Conservation (phyloP, 2,797 vertebrate genomes). For the Rhadinocentrus ornatus region DNA sequence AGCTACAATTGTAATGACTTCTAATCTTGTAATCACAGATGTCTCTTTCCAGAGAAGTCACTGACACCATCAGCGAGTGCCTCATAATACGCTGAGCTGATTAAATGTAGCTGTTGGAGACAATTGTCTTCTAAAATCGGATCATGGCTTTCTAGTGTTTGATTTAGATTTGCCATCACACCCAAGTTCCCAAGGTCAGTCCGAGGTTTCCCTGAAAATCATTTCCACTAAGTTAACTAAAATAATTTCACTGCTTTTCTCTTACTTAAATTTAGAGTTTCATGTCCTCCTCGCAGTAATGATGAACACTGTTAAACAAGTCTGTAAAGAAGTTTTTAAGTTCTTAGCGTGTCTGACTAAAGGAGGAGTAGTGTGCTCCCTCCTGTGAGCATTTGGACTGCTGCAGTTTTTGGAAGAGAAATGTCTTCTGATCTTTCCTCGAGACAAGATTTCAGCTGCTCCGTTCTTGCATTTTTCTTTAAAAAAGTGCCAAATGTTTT, state of each 20-base stretch:
- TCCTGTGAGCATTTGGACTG: neutral
- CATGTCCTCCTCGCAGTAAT: neutral
- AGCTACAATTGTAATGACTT: conserved; percentile 67
- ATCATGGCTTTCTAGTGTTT: conserved; percentile 44
- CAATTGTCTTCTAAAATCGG: conserved; percentile 63
- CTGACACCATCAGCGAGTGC: conserved; percentile 69
- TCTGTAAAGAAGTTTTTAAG: neutral
- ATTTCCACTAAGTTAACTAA: neutral
- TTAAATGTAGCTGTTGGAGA: conserved; percentile 67
- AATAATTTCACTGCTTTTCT: conserved; percentile 14
- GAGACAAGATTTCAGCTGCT: neutral
- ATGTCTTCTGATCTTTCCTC: neutral
- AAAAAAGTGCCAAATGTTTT: neutral
- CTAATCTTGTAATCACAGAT: conserved; percentile 73
- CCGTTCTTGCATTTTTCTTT: neutral
- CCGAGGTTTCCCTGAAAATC: neutral
- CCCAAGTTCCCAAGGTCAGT: conserved; percentile 21
- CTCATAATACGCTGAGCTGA: conserved; percentile 68
- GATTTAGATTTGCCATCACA: conserved; percentile 32
- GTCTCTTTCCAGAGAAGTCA: conserved; percentile 67
- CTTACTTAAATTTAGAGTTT: conserved; percentile 5
- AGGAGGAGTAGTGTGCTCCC: neutral
- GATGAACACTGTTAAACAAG: neutral
- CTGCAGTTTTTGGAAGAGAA: neutral
- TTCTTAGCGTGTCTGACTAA: neutral